phyloP scores from a whole-genome alignment of 2,888 invertebrate genomes.

The Synanthedon vespiformis region DNA sequence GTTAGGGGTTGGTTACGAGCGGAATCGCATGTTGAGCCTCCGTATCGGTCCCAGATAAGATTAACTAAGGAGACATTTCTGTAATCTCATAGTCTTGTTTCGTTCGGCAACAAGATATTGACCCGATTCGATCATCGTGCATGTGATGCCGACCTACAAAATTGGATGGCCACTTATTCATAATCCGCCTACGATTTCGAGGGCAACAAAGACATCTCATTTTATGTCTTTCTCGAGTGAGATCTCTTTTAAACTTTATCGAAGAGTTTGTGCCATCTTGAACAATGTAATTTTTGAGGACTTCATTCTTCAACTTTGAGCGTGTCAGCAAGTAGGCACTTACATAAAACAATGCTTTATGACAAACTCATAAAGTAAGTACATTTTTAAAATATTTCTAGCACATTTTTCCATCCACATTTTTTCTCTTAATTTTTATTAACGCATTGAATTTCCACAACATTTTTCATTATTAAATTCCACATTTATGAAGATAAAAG shows the following conservation, averaged over 20 bases:
- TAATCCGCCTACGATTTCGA: constrained; percentile 23
- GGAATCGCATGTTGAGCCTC: constrained; percentile 19
- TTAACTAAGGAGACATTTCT: constrained; percentile 26
- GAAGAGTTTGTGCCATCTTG: not conserved
- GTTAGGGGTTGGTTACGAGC: constrained; percentile 9
- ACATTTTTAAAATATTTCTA: not conserved
- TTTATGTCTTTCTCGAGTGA: not conserved
- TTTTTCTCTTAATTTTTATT: too few species aligned
- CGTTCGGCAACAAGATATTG: constrained; percentile 27
- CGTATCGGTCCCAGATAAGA: constrained; percentile 25
- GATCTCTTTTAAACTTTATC: not conserved
- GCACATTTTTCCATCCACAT: too few species aligned
- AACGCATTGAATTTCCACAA: too few species aligned
- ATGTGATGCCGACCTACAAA: constrained; percentile 13
- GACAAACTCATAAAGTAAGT: not conserved
- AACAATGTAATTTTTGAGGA: not conserved
- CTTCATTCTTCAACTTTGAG: not conserved
- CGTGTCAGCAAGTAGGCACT: not conserved
- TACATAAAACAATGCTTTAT: not conserved
- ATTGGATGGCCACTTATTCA: constrained; percentile 28
- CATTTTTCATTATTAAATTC: too few species aligned
- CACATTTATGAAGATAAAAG: too few species aligned
- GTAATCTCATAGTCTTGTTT: constrained; percentile 27
- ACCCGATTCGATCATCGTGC: constrained; percentile 25
- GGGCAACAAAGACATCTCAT: not conserved